These are phyloP conservation scores for Trogon surrucura DNA, from an alignment of 2,113 vertebrate species.

Conservation along the genomic window DNA sequence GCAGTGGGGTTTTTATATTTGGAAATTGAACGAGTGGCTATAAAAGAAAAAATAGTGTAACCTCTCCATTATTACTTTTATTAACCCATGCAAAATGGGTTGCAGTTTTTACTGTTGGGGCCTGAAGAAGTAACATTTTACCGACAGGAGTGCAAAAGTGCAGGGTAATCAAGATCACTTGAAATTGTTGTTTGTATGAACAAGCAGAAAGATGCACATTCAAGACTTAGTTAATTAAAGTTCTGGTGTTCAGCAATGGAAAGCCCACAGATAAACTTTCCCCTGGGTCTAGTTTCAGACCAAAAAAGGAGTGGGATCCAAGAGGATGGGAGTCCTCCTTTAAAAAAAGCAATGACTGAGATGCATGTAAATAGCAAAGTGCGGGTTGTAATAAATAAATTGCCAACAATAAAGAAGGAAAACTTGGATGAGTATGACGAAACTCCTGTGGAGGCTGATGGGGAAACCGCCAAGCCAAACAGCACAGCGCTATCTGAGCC, in stretches of 20 bases:
- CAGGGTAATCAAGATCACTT: neutral
- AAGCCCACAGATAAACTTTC: conserved; percentile 82
- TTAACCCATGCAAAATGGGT: neutral
- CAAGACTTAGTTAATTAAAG: conserved; percentile 53
- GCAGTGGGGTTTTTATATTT: neutral
- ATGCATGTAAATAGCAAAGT: conserved; percentile 83
- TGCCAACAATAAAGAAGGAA: conserved; percentile 90
- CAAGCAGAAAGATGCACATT: conserved; percentile 56
- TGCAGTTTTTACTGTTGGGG: conserved; percentile 17
- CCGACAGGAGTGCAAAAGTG: neutral
- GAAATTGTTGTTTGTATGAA: conserved; percentile 23
- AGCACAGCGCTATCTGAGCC: conserved; percentile 79
- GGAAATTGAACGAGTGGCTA: neutral
- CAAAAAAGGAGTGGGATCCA: conserved; percentile 81
- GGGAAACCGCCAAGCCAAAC: conserved; percentile 71
- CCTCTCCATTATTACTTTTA: neutral
- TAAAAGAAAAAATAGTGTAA: neutral
- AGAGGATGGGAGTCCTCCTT: conserved; percentile 86
- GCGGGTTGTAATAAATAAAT: conserved; percentile 78
- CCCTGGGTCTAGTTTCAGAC: conserved; percentile 67
- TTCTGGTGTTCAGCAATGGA: conserved; percentile 80
- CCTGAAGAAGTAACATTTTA: conserved; percentile 24
- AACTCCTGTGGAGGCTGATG: conserved; percentile 68
- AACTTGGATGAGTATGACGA: conserved; percentile 83
- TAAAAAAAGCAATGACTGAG: conserved; percentile 91